Evolutionary conservation across 2,797 vertebrate genomes (phyloP).

Genomic region (Vipera latastei): DNA sequence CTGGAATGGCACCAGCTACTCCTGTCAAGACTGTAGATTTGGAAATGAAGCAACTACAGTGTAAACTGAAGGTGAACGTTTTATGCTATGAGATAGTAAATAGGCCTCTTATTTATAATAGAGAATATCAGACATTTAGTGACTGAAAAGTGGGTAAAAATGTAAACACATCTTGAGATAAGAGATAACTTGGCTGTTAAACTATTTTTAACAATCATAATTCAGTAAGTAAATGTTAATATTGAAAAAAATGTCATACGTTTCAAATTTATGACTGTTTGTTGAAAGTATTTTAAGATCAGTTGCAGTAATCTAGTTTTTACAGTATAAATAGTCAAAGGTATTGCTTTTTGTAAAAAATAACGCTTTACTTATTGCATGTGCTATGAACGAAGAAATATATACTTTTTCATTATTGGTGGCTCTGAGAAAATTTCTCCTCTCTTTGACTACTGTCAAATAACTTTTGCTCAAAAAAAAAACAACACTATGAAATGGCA

Average conservation of each 20-base stretch:
- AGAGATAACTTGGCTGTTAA: slow-evolving; percentile 25
- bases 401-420: background rate
- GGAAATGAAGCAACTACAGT: slow-evolving; percentile 87
- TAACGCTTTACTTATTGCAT: background rate
- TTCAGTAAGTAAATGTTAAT: slow-evolving; percentile 19
- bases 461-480: background rate
- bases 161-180: slow-evolving; percentile 15
- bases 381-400: background rate
- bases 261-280: background rate
- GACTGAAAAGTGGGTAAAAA: background rate
- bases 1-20: slow-evolving; percentile 61
- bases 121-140: slow-evolving; percentile 27
- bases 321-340: background rate
- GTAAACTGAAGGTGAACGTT: slow-evolving; percentile 85
- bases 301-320: slow-evolving; percentile 24
- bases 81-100: slow-evolving; percentile 44
- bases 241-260: background rate
- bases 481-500: background rate
- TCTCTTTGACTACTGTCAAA: background rate
- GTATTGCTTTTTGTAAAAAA: background rate
- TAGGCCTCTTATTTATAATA: slow-evolving; percentile 12
- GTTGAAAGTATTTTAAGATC: slow-evolving; percentile 15
- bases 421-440: background rate
- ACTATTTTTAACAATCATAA: slow-evolving; percentile 1
- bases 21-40: slow-evolving; percentile 76